Evolutionary conservation across 2,888 invertebrate genomes (phyloP).

Genomic region (Apamea epomidion): DNA sequence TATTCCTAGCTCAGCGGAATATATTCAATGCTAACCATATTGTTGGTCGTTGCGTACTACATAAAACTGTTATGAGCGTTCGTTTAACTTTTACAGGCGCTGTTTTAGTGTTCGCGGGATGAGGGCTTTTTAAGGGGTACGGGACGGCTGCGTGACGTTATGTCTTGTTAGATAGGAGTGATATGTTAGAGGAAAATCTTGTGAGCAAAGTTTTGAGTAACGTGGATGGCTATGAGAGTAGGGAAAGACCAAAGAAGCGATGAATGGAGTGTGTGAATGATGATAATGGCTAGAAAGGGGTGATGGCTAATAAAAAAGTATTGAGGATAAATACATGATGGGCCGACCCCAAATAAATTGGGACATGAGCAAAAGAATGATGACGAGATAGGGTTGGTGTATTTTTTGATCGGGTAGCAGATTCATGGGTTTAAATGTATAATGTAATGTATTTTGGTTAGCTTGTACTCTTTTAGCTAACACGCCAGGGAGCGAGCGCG

Average conservation of each 20-base stretch:
- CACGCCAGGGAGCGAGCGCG: too few species aligned
- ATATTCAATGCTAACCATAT: conserved; percentile 66
- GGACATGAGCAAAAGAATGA: background rate
- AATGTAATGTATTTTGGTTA: background rate
- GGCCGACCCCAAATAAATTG: background rate
- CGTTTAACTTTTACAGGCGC: conserved; percentile 71
- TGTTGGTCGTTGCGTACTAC: conserved; percentile 64
- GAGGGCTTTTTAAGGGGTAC: background rate
- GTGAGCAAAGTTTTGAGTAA: background rate
- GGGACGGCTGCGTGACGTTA: conserved; percentile 21
- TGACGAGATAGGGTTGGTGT: background rate
- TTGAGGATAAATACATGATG: background rate
- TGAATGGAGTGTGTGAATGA: background rate
- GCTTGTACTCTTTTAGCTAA: too few species aligned
- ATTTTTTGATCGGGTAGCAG: background rate
- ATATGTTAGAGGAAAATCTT: background rate
- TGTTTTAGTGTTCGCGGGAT: conserved; percentile 65
- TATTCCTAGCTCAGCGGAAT: conserved; percentile 49
- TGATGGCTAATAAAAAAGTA: background rate
- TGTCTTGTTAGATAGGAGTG: background rate
- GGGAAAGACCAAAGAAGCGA: background rate
- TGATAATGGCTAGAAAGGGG: background rate
- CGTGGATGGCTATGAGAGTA: background rate
- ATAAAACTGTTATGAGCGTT: conserved; percentile 76
- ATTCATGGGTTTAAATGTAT: background rate